These are phyloP conservation scores for Drosophila demipolita DNA, from an alignment of 2,888 invertebrate genomes.

Conservation along the genomic window DNA sequence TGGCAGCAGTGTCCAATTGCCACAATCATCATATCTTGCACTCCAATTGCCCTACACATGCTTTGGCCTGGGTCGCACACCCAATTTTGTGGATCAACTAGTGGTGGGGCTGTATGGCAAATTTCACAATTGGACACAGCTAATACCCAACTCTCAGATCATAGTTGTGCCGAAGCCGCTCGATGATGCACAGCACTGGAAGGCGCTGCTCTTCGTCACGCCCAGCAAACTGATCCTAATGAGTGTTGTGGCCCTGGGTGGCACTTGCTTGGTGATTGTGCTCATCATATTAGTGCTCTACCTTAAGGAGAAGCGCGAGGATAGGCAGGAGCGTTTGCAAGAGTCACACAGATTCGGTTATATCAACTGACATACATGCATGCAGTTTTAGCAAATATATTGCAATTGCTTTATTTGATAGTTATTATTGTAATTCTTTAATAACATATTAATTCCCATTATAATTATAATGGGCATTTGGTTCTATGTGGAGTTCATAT, in stretches of 20 bases:
- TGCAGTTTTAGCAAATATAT: conserved; percentile 23
- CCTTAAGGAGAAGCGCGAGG: conserved; percentile 95
- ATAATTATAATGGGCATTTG: conserved; percentile 5
- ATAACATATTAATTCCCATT: conserved; percentile 27
- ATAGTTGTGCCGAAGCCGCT: conserved; percentile 96
- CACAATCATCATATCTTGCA: conserved; percentile 96
- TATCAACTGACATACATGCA: conserved; percentile 9
- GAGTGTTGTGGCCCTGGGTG: conserved; percentile 94
- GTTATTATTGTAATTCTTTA: conserved; percentile 25
- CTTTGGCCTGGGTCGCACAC: conserved; percentile 98
- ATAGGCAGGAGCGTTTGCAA: conserved; percentile 91
- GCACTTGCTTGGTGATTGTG: conserved; percentile 93
- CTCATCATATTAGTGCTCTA: conserved; percentile 94
- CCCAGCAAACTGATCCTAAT: conserved; percentile 97
- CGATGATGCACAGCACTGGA: conserved; percentile 92
- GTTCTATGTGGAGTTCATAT: conserved; percentile 12
- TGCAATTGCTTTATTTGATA: conserved; percentile 46
- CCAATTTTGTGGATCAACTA: conserved; percentile 97
- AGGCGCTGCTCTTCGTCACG: conserved; percentile 96
- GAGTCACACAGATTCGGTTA: conserved; percentile 91
- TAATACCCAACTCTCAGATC: conserved; percentile 99
- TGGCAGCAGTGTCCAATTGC: conserved; percentile 94
- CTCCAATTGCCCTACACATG: conserved; percentile 97
- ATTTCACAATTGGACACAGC: conserved; percentile 93
- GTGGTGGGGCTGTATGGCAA: conserved; percentile 91